Conservation (phyloP, 2,113 vertebrate genomes). For the Catagonus wagneri region DNA sequence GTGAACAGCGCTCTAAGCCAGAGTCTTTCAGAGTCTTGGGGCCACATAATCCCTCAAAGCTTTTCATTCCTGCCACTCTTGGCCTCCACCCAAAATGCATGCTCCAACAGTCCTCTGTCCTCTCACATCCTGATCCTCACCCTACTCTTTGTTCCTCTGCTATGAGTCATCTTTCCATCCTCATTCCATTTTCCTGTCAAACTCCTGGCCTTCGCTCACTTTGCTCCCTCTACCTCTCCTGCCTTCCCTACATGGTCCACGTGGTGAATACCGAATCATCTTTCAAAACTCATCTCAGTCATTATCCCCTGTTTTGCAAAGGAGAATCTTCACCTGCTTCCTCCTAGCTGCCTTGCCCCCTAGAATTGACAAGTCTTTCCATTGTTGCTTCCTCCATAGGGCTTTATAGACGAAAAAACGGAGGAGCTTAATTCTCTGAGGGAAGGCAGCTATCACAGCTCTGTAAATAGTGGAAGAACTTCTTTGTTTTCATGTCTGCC, state of each 20-base stretch:
- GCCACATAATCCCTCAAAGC: conserved; percentile 76
- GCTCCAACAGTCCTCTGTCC: background rate
- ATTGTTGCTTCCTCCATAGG: background rate
- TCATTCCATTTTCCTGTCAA: background rate
- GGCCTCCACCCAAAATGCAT: conserved; percentile 28
- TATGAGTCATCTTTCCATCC: conserved; percentile 47
- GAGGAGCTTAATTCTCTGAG: background rate
- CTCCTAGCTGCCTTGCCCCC: background rate
- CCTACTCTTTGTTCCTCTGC: background rate
- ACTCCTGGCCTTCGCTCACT: background rate
- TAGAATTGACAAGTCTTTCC: background rate
- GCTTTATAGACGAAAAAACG: background rate
- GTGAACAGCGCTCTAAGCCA: background rate
- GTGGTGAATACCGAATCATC: background rate
- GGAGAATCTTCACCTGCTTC: background rate
- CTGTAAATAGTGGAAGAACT: background rate
- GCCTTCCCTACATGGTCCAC: background rate
- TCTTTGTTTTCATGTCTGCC: background rate
- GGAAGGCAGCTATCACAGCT: background rate
- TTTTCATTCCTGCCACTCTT: conserved; percentile 60
- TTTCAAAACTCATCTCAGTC: background rate
- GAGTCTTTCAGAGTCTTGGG: conserved; percentile 47
- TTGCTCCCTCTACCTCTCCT: background rate
- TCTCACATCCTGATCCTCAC: background rate
- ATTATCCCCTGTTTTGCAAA: background rate